Evolutionary conservation across 2,113 vertebrate genomes (phyloP), one percentile per base, ranked within the genome.

Genomic region (Cariama cristata): DNA sequence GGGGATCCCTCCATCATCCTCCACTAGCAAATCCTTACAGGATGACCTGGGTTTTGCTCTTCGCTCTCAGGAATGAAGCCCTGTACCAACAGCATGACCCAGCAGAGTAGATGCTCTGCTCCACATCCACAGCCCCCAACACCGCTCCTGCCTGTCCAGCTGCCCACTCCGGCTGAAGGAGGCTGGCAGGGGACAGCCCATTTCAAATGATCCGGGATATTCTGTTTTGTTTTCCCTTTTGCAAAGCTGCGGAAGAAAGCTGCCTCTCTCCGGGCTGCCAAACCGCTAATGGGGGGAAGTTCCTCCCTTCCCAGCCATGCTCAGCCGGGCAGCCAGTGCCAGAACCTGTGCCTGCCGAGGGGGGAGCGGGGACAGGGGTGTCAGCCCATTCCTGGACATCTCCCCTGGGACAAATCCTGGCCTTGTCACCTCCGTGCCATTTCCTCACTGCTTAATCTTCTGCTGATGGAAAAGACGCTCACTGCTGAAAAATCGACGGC

Each of bases 1-100:
- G 11, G 24, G 27, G 32, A 44, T 72, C 6, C 17, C n/a, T 49
- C 2, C 30, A 13, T 28, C 0, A 0, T 12, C 12, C 30, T 7
- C 38, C 32, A 24, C 28, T 18, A 55, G 17, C 42, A 79, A 63
- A 72, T 44, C 40, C 56, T 47, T 50, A 56, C 4, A 10, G 22
- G 44, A 24, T 14, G 8, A 17, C 53, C 30, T 55, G 79, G 32
- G 44, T 2, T 81, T 77, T 63, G 26, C 8, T 2, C 27, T 68
- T 81, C 14, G 3, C 30, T 35, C 66, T 60, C 35, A 45, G 49
- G 40, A 74, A 55, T 0, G 0, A 87, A 81, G 32, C 23, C 28
- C 20, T 7, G 14, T 3, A 16, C 86, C 3, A 3, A 35, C 74
- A 32, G 74, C 56, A n/a, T 3, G 8, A 68, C 52, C 73, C 53